These are phyloP conservation scores for Tachysurus vachellii DNA, from an alignment of 2,113 vertebrate species.

Conservation along the genomic window DNA sequence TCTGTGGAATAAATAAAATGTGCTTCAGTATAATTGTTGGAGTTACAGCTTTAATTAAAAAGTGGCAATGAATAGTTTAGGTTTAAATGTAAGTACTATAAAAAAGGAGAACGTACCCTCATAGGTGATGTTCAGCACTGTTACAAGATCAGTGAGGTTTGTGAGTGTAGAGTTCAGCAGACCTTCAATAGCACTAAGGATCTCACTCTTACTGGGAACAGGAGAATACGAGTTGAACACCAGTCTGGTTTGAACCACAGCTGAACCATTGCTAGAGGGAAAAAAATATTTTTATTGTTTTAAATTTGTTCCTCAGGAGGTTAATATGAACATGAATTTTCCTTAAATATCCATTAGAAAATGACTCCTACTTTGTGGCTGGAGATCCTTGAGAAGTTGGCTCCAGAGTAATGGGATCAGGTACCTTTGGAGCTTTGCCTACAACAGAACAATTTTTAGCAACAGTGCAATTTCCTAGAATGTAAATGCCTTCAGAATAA, in stretches of 20 bases:
- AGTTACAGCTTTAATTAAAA: too few species aligned
- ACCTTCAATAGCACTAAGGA: neutral
- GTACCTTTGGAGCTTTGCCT: neutral
- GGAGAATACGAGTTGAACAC: conserved; percentile 11
- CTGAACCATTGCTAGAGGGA: neutral
- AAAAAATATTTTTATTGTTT: neutral
- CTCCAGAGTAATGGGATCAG: too few species aligned
- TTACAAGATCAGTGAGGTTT: neutral
- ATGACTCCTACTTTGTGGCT: neutral
- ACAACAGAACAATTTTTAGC: neutral
- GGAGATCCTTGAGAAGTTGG: neutral
- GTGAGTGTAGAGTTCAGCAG: neutral
- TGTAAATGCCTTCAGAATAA: neutral
- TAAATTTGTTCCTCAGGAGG: neutral
- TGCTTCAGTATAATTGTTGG: neutral
- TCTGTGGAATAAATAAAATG: neutral
- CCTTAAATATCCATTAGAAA: neutral
- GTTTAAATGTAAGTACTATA: neutral
- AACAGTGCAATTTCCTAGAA: neutral
- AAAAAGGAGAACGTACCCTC: neutral
- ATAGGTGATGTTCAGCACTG: neutral
- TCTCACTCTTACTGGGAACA: neutral
- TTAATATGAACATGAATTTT: neutral
- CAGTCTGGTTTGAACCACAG: conserved; percentile 4
- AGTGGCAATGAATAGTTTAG: too few species aligned